Evolutionary conservation across 2,797 vertebrate genomes (phyloP), one percentile per base, ranked within the genome.

Genomic region (Esox masquinongy): DNA sequence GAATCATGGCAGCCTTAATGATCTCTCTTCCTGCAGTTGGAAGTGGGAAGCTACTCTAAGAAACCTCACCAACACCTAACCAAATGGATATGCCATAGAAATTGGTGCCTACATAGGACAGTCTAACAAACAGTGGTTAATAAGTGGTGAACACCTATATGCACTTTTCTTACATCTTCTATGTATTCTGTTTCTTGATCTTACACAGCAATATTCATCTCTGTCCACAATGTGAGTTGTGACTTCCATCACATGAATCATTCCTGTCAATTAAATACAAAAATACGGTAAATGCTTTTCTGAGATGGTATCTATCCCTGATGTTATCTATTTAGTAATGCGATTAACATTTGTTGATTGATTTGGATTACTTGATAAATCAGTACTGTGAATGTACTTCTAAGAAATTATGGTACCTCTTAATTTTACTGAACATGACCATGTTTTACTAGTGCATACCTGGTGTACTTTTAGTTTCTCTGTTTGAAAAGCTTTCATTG

Each of bases 231-330:
- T 61, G 70, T 68, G 67, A 70, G 70, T 77, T 67, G 31, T 84
- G 74, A 82, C 16, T 80, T 74, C 24, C 39, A 72, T 66, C 0
- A 14, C 11, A 51, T 77, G 70, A 88, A 71, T 82, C 61, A 80
- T 15, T 73, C 6, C 0, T 16, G 43, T 39, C 67, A 12, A 34
- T 47, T 26, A 9, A 24, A 31, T 26, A 1, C 17, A 26, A 24
- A 39, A 22, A 63, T 34, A 11, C 47, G 1, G 49, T 76, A 26
- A 50, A 24, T 71, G 51, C n/a, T 29, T 70, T 24, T 22, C 68
- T 36, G 31, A 61, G 31, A 63, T 26, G 56, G 19, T 47, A 43
- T 69, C 68, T 34, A 17, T 49, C 12, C 9, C 56, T 24, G 68
- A 24, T 24, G 1, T 14, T 43, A 11, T 22, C n/a, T 22, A n/a